Conservation (phyloP, 1,140 invertebrate species). For the Phymastichus coffea region DNA sequence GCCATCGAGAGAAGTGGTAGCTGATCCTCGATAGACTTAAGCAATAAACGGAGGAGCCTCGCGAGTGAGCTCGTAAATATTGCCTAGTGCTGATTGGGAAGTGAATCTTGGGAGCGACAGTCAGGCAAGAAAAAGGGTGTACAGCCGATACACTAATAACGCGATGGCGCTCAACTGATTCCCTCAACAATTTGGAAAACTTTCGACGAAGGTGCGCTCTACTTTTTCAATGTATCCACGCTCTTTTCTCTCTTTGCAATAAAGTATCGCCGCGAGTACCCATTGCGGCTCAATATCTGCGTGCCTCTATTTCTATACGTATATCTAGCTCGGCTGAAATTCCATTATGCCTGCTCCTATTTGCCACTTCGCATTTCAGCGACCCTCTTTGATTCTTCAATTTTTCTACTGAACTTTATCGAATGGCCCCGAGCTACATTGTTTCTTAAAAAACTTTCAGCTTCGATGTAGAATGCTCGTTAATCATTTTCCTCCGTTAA, state of each 20-base stretch:
- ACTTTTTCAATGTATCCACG: conserved; percentile 6
- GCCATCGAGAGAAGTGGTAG: not conserved
- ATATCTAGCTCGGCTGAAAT: too few species aligned
- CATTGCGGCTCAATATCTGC: not conserved
- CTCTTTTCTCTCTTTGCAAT: conserved; percentile 7
- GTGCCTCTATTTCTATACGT: too few species aligned
- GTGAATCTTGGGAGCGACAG: conserved; percentile 34
- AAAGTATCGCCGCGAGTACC: conserved; percentile 1
- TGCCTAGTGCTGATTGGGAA: conserved; percentile 38
- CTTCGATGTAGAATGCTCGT: too few species aligned
- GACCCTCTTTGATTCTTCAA: not conserved
- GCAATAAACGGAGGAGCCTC: not conserved
- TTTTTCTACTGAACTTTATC: conserved; percentile 4
- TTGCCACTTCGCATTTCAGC: not conserved
- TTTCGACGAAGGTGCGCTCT: conserved; percentile 30
- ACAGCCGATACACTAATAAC: conserved; percentile 39
- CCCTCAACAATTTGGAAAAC: conserved; percentile 36
- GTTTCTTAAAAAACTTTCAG: too few species aligned
- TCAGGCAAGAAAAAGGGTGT: not conserved
- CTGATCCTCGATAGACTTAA: too few species aligned
- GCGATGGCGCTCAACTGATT: conserved; percentile 40
- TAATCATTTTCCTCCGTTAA: too few species aligned
- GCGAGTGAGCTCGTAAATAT: conserved; percentile 35
- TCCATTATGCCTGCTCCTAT: too few species aligned
- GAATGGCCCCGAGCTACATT: not conserved